Evolutionary conservation across 2,113 vertebrate species (phyloP).

Genomic region (Phylloscopus whistleri): DNA sequence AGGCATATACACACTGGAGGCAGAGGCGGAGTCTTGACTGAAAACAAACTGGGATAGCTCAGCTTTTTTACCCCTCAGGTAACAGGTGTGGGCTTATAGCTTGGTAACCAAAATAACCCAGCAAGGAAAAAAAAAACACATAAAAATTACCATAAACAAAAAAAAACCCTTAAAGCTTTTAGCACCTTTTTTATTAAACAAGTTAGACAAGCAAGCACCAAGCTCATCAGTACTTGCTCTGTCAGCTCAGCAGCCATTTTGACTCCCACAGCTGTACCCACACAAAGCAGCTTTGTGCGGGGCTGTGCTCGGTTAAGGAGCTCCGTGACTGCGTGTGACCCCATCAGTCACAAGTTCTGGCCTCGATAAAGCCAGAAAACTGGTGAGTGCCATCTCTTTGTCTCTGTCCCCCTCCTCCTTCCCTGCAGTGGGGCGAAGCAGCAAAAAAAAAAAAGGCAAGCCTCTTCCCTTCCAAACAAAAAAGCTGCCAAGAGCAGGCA

Average conservation of each 20-base stretch:
- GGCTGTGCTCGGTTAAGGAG: neutral
- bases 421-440: rapidly evolving
- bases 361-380: neutral
- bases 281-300: neutral
- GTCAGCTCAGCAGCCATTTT: constrained; percentile 55
- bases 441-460: neutral
- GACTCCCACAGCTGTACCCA: neutral
- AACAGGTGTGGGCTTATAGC: neutral
- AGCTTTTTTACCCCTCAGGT: neutral
- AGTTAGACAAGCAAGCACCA: neutral
- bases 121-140: rapidly evolving
- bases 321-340: neutral
- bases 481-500: neutral
- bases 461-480: neutral
- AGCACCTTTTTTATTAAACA: neutral
- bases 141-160: rapidly evolving
- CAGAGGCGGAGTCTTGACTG: neutral
- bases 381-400: neutral
- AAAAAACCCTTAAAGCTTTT: neutral
- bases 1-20: rapidly evolving
- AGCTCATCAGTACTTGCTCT: neutral
- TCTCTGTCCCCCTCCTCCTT: no score
- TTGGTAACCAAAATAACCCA: neutral
- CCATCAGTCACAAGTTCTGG: neutral
- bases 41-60: neutral